A percentile compares a stretch with the other conserved stretches of the same genome.
These are phyloP conservation scores for Drosophila cognata DNA, from an alignment of 2,888 invertebrate species.

Conservation along the genomic window DNA sequence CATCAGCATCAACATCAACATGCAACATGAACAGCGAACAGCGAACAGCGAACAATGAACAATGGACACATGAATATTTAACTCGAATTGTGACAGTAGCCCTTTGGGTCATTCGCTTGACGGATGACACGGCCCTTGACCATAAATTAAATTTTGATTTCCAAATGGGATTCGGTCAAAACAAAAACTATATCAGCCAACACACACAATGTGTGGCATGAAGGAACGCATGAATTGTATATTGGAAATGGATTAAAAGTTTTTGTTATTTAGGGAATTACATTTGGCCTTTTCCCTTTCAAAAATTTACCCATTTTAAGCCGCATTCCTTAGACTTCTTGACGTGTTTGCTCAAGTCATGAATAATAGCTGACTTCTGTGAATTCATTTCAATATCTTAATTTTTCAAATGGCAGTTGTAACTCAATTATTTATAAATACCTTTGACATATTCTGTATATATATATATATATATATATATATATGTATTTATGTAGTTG, in stretches of 20 bases:
- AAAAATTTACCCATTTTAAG: not conserved
- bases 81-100: conserved; percentile 53
- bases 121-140: conserved; percentile 54
- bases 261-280: not conserved
- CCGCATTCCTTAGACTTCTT: not conserved
- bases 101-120: conserved; percentile 43
- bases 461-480: conserved; percentile 1
- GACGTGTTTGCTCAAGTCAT: not conserved
- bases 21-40: conserved; percentile 24
- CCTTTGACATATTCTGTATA: not conserved
- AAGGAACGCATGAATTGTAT: not conserved
- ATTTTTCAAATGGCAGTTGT: not conserved
- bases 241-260: not conserved
- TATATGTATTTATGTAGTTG: not conserved
- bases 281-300: not conserved
- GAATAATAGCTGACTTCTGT: not conserved
- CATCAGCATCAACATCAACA: conserved; percentile 50
- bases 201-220: not conserved
- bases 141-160: conserved; percentile 62
- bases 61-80: conserved; percentile 66
- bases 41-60: conserved; percentile 48
- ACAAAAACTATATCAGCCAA: not conserved
- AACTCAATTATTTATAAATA: not conserved
- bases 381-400: not conserved
- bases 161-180: conserved; percentile 23